Percentiles rank a stretch among this genome's conserved stretches.
Evolutionary conservation across 2,888 invertebrate species (phyloP).

Genomic region (Epistrophe grossulariae): DNA sequence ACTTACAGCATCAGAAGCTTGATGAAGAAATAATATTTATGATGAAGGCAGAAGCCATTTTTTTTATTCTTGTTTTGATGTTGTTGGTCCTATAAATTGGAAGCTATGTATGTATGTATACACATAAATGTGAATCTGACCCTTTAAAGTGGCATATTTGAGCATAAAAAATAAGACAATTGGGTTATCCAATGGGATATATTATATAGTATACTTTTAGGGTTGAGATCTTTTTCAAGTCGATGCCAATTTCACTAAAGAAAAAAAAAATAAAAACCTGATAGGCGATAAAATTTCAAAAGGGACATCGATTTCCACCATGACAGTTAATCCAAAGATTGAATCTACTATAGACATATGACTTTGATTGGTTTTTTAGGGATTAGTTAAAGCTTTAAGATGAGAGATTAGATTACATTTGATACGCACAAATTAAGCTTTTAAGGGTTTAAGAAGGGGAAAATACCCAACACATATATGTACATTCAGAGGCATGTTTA

Average conservation of each 20-base stretch:
- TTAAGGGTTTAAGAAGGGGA: no score
- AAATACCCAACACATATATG: no score
- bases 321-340: neutral
- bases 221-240: neutral
- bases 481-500: no score
- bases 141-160: neutral
- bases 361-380: neutral
- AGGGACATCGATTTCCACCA: no score
- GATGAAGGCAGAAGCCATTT: no score
- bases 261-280: neutral
- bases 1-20: neutral
- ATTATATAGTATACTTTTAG: neutral
- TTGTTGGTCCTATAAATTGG: neutral
- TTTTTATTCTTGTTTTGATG: neutral
- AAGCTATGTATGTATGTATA: neutral
- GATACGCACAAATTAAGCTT: no score
- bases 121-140: neutral
- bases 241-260: neutral
- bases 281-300: no score
- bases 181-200: neutral
- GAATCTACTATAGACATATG: neutral
- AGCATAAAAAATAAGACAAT: neutral
- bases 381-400: neutral
- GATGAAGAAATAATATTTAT: neutral
- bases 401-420: neutral